phyloP scores from a whole-genome alignment of 2,797 vertebrate genomes.

The Manis pentadactyla region DNA sequence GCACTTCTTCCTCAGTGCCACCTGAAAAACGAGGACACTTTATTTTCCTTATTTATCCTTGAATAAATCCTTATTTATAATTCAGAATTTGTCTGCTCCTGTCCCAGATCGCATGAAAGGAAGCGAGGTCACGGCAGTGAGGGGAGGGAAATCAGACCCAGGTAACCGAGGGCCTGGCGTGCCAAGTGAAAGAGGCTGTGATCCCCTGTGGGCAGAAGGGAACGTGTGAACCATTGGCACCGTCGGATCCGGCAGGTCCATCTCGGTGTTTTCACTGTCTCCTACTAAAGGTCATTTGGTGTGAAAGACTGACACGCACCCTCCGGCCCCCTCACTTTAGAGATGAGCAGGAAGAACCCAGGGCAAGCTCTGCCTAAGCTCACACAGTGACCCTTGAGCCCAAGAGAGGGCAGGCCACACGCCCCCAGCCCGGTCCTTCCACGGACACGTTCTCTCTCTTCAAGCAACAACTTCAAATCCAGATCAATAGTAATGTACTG shows the following conservation, averaged over 20 bases:
- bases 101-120: neutral
- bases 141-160: neutral
- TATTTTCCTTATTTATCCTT: neutral
- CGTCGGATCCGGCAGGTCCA: neutral
- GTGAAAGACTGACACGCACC: neutral
- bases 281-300: neutral
- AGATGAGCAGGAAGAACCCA: neutral
- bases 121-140: neutral
- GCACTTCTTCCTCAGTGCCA: neutral
- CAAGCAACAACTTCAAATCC: neutral
- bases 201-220: neutral
- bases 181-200: neutral
- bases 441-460: neutral
- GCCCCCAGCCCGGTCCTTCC: neutral
- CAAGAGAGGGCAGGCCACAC: neutral
- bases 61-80: neutral
- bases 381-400: neutral
- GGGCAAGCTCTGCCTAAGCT: neutral
- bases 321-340: neutral
- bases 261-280: neutral
- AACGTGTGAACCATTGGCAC: neutral
- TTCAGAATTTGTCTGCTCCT: neutral
- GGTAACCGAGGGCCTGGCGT: too few relatives aligned
- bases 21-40: neutral
- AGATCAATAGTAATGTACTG: neutral